Percentiles rank a stretch among this genome's conserved stretches.
phyloP scores from a whole-genome alignment of 2,113 vertebrate species.

The Tetrao urogallus region DNA sequence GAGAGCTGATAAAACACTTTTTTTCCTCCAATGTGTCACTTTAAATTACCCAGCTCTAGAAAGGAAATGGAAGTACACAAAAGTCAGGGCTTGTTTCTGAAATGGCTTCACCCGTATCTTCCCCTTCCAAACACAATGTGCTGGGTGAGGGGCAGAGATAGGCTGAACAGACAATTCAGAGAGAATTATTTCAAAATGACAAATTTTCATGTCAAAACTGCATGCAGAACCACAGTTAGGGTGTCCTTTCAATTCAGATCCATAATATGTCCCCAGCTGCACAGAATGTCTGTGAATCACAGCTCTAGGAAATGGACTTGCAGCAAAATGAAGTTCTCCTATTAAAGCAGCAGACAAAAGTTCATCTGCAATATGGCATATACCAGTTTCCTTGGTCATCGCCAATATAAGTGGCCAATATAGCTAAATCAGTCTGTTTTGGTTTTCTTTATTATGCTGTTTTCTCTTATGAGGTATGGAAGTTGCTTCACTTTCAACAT shows the following conservation, averaged over 20 bases:
- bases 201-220: neutral
- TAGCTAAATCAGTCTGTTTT: neutral
- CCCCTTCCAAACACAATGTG: slow-evolving; percentile 30
- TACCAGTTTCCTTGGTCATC: neutral
- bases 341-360: neutral
- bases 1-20: slow-evolving; percentile 53
- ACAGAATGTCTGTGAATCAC: neutral
- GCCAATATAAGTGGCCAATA: neutral
- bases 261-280: neutral
- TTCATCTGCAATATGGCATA: neutral
- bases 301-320: neutral
- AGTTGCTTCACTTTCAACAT: neutral
- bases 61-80: slow-evolving; percentile 57
- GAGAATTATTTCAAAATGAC: slow-evolving; percentile 35
- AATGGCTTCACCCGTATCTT: neutral
- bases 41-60: slow-evolving; percentile 40
- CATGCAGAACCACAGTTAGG: neutral
- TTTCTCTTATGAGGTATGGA: neutral
- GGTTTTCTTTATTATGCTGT: neutral
- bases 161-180: neutral
- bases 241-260: slow-evolving; percentile 12
- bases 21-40: neutral
- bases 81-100: slow-evolving; percentile 36
- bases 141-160: slow-evolving; percentile 20
- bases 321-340: neutral